Base-by-base conservation (phyloP, 2,113 vertebrate species). In the Neogobius melanostomus region DNA sequence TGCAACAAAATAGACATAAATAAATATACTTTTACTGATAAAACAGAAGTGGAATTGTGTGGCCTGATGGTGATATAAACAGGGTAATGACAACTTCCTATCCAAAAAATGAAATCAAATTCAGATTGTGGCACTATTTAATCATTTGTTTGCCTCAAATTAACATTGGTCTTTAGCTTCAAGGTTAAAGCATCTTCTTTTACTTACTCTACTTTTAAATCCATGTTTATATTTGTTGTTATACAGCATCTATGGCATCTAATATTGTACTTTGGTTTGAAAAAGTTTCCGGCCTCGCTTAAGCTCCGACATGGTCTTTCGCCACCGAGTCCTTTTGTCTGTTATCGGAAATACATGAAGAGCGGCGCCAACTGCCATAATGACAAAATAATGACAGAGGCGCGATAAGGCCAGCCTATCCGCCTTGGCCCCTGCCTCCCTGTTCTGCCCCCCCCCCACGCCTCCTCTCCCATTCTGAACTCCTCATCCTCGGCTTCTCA, bases 341-440 rank as follows among this genome's bases (percentile, higher is more conserved):
- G 76, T 90, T 90, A 90, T 89, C 90, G 52, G 81, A 71, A 77
- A 82, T 75, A 70, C 86, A 84, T 78, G 72, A 84, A 90, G 87
- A 86, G 72, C 85, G 70, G 87, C 83, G n/a, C 82, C 82, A 80
- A 76, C 83, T 50, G 36, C 83, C 80, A 72, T 90, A 88, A 90
- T 87, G 88, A 84, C 90, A 86, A 90, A 91, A 89, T 88, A 91
- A 91, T 88, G 84, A 86, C 88, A 85, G 79, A 42, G 82, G 69
- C 10, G 76, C 76, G 88, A 91, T 90, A 89, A 88, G 72, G 0
- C 21, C 64, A 79, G 74, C 77, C 83, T 76, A 52, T 77, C 77
- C 61, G 71, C 47, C 46, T 84, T 79, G 78, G 74, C 79, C 78
- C 77, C 77, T 73, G 77, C 79, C 80, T 80, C 66, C 63, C 50